Evolutionary conservation across 2,797 vertebrate genomes (phyloP).

Genomic region (Leptodactylus fallax): DNA sequence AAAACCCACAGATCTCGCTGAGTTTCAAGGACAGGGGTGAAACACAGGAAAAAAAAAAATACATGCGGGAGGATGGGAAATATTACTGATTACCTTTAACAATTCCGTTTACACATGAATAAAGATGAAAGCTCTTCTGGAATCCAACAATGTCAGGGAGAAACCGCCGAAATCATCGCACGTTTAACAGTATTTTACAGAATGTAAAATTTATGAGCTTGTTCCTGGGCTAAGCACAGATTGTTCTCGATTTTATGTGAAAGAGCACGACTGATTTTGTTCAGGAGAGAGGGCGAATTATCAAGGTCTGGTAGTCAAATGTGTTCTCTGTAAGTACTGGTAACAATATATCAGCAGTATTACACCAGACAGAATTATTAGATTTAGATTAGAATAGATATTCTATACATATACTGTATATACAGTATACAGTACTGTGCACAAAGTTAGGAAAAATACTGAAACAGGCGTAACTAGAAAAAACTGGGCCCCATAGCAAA

Average conservation of each 20-base stretch:
- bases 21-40: background rate
- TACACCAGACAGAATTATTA: background rate
- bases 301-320: conserved; percentile 20
- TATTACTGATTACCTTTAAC: conserved; percentile 36
- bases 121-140: conserved; percentile 13
- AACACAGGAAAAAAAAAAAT: background rate
- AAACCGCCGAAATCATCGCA: background rate
- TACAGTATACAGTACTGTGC: too few relatives aligned
- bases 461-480: too few relatives aligned
- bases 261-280: conserved; percentile 28
- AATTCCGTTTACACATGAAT: conserved; percentile 11
- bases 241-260: conserved; percentile 39
- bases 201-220: conserved; percentile 41
- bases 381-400: too few relatives aligned
- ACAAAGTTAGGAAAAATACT: too few relatives aligned
- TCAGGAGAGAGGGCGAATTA: conserved; percentile 18
- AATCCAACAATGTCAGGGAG: conserved; percentile 20
- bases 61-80: background rate
- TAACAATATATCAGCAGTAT: background rate
- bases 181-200: conserved; percentile 30
- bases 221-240: conserved; percentile 22
- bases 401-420: too few relatives aligned
- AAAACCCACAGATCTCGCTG: background rate
- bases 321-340: background rate
- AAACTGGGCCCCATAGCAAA: too few relatives aligned